Base-by-base conservation (phyloP, 1,140 invertebrate genomes). In the Theocolax elegans region DNA sequence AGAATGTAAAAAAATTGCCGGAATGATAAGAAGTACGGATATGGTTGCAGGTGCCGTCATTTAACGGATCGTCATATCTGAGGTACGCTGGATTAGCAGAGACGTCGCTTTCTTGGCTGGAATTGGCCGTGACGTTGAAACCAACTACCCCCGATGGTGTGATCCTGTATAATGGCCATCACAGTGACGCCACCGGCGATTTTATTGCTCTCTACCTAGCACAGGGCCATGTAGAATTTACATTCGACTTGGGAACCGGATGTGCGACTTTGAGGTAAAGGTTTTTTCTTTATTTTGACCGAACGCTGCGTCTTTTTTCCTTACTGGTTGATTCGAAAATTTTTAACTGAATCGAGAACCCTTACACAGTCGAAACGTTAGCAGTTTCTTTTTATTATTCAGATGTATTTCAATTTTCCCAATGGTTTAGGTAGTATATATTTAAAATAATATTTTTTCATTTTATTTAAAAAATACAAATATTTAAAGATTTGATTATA, bases 181-280 rank as follows among this genome's bases (percentile, higher is more conserved):
- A 92, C 71, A 89, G 89, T 15, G 94, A 97, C 78, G 93, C 95
- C 2, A 91, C 92, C 19, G 96, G 96, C 0, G 97, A 99, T 84
- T 99, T 97, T 86, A 93, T 98, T 78, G 94, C 94, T 0, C 83
- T 99, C 0, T 94, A 94, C 74, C 86, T 98, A 51, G 89, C 90
- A 60, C 90, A 93, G 69, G 94, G 94, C 44, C 93, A 92, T 79
- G 89, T 97, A 12, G 94, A 97, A 82, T 97, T 97, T 83, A 90
- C 93, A 15, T 97, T 97, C 83, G 95, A 98, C 86, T 87, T 98
- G 21, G 96, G 96, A 49, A 97, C 95, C 53, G 96, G 97, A 19
- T 91, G 94, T 25, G 95, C 95, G 10, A 88, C 94, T 51, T 90
- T 97, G 17, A 93, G 94, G 95, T 96, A 85, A 83, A 80, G 62